Evolutionary conservation across 2,113 vertebrate genomes (phyloP).

Genomic region (Ailuropoda melanoleuca): DNA sequence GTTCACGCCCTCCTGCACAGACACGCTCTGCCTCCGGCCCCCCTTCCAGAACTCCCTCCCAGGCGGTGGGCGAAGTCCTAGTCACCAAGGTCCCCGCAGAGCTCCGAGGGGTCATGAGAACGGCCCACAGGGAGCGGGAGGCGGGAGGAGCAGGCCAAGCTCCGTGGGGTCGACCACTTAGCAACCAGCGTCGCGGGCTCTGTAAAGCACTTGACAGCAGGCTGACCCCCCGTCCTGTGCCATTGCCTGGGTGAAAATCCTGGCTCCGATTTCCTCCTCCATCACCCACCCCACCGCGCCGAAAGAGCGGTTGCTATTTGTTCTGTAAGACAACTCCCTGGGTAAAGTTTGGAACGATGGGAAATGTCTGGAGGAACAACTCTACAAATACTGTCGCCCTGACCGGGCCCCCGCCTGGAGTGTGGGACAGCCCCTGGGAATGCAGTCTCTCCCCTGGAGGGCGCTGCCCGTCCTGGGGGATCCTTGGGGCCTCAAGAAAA

Average conservation of each 20-base stretch:
- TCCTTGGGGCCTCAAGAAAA: fast-evolving
- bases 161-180: background rate
- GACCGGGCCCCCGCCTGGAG: background rate
- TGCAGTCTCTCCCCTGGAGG: fast-evolving
- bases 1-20: fast-evolving
- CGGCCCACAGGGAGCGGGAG: fast-evolving
- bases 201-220: background rate
- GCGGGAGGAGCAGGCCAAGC: background rate
- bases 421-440: background rate
- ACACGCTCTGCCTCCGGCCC: background rate
- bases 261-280: background rate
- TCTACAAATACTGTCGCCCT: background rate
- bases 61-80: background rate
- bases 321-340: background rate
- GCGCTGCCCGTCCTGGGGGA: background rate
- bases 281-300: fast-evolving
- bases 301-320: slow-evolving; percentile 29
- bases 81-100: background rate
- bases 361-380: background rate
- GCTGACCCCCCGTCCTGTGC: background rate
- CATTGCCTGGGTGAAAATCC: background rate
- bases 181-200: background rate
- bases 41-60: background rate
- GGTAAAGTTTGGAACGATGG: background rate
- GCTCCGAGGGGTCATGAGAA: slow-evolving; percentile 37